Percentiles rank a stretch among this genome's conserved stretches.
Evolutionary conservation across 2,888 invertebrate species (phyloP).

Genomic region (Scaptomyza parva): DNA sequence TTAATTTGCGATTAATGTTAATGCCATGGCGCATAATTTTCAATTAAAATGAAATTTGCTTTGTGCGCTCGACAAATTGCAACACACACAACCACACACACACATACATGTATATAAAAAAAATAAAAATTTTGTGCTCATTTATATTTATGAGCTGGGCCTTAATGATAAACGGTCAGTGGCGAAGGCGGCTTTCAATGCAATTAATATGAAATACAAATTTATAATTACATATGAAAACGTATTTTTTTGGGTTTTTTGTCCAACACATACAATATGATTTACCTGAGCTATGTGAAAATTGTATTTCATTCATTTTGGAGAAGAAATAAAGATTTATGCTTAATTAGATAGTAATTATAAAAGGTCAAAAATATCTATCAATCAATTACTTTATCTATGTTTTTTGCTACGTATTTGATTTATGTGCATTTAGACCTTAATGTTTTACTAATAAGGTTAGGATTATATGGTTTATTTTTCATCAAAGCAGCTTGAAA

Average conservation of each 20-base stretch:
- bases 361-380: neutral
- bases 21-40: constrained; percentile 76
- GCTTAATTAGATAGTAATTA: neutral
- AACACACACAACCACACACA: constrained; percentile 21
- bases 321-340: neutral
- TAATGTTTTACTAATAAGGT: too few relatives aligned
- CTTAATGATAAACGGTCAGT: constrained; percentile 61
- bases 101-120: constrained; percentile 6
- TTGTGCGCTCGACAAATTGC: constrained; percentile 72
- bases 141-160: constrained; percentile 73
- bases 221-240: constrained; percentile 69
- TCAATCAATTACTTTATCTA: neutral
- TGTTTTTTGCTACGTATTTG: too few relatives aligned
- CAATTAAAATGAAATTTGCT: constrained; percentile 79
- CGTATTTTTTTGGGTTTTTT: constrained; percentile 35
- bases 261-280: constrained; percentile 24
- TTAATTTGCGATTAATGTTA: constrained; percentile 71
- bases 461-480: too few relatives aligned
- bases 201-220: constrained; percentile 74
- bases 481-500: too few relatives aligned
- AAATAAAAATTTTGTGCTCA: constrained; percentile 48
- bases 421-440: too few relatives aligned
- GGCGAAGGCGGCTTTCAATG: constrained; percentile 65
- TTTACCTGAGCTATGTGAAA: too few relatives aligned
- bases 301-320: too few relatives aligned